Evolutionary conservation across 2,888 invertebrate species (phyloP), one percentile per base, ranked within the genome.

Genomic region (Apodemia duryi): DNA sequence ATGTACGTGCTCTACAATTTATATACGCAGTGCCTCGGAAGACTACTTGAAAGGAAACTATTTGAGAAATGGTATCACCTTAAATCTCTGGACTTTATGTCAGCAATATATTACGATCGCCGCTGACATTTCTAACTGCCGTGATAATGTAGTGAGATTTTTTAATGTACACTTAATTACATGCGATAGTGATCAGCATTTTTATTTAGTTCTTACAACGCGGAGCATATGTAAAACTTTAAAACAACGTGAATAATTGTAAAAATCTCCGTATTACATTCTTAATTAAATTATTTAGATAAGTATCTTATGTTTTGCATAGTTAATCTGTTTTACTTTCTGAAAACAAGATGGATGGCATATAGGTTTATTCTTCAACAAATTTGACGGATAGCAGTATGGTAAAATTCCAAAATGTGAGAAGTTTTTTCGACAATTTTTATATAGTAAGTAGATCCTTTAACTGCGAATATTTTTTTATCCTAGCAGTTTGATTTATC

Each of bases 121-220:
- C 72, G 79, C 82, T 81, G 81, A 84, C 85, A 72, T 80, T 75
- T 82, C 82, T 71, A 85, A 86, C 87, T 85, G 32, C 57, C 57
- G 82, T 74, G 78, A 85, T 88, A 83, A 85, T 82, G 79, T 75
- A 77, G 81, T 77, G 79, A 84, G 85, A 89, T 87, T 86, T 84
- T 82, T 80, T 86, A 81, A 85, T 84, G 86, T 85, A 82, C 82
- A 81, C 81, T 87, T 90, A 89, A 91, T 91, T 91, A 88, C 82
- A 77, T 74, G 70, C 75, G 90, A 91, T 90, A 86, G 77, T 71
- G 76, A 90, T 91, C 89, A 81, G 79, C 77, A 84, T 86, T 82
- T 75, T 78, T 83, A 80, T 78, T 77, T 80, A 83, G 83, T 84
- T 77, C 66, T 67, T 69, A 65, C 70, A 70, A 68, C 67, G 66